Percentiles rank a stretch among this genome's conserved stretches.
Evolutionary conservation across 2,797 vertebrate genomes (phyloP).

Genomic region (Epinephelus awoara): DNA sequence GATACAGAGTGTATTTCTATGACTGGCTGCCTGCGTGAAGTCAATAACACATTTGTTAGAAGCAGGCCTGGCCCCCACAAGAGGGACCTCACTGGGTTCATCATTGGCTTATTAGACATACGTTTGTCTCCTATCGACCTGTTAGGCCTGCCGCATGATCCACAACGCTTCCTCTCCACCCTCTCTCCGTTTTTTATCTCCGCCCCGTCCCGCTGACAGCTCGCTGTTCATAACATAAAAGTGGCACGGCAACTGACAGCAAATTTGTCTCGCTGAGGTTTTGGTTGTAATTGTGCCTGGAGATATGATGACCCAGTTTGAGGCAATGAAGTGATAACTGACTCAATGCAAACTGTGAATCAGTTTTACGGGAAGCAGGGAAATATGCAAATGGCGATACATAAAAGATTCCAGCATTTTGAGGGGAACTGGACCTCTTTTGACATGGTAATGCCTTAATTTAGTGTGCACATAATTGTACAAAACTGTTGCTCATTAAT

Average conservation of each 20-base stretch:
- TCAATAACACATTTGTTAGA: constrained; percentile 82
- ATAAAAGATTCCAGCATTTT: constrained; percentile 51
- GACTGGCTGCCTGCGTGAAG: constrained; percentile 66
- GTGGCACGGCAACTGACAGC: constrained; percentile 62
- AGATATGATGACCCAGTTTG: constrained; percentile 79
- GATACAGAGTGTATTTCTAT: constrained; percentile 56
- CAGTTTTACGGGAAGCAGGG: constrained; percentile 47
- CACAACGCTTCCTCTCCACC: constrained; percentile 27
- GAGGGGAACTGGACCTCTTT: constrained; percentile 51
- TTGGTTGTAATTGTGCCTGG: constrained; percentile 73
- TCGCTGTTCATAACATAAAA: constrained; percentile 66
- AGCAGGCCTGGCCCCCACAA: constrained; percentile 57
- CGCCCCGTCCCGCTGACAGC: constrained; percentile 54
- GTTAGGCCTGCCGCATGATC: constrained; percentile 52
- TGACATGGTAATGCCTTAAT: constrained; percentile 41
- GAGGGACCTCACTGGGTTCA: constrained; percentile 74
- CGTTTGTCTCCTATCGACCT: constrained; percentile 79
- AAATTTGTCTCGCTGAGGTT: constrained; percentile 73
- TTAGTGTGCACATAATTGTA: constrained; percentile 55
- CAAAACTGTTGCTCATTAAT: constrained; percentile 53
- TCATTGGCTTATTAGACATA: constrained; percentile 81
- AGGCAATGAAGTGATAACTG: constrained; percentile 68
- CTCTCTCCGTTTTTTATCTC: constrained; percentile 40
- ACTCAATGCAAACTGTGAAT: constrained; percentile 63
- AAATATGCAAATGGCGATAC: constrained; percentile 68